A percentile compares a stretch with the other conserved stretches of the same genome.
phyloP scores from a whole-genome alignment of 2,797 vertebrate species.

The Arctocebus calabarensis region DNA sequence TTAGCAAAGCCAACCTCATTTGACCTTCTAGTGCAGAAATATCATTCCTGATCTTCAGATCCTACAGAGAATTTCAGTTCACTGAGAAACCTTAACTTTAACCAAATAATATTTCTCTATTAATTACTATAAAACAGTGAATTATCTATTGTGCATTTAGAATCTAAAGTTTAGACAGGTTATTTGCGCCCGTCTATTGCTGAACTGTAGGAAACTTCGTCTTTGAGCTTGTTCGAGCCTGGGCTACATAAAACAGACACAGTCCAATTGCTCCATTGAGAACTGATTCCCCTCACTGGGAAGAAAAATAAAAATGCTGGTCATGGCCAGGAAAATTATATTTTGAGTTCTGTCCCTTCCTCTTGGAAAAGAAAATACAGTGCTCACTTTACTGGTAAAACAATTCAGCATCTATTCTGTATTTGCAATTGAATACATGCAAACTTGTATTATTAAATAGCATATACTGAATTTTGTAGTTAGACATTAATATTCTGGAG shows the following conservation, averaged over 20 bases:
- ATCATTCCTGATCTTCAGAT: constrained; percentile 13
- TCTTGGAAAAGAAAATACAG: constrained; percentile 70
- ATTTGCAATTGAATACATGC: constrained; percentile 69
- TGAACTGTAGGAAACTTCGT: neutral
- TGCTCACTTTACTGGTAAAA: constrained; percentile 77
- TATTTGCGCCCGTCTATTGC: neutral
- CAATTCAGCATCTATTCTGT: constrained; percentile 66
- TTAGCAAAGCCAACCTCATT: neutral
- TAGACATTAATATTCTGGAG: neutral
- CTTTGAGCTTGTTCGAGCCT: neutral
- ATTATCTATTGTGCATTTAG: neutral
- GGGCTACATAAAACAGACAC: neutral
- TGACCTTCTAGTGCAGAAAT: neutral
- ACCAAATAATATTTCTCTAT: neutral
- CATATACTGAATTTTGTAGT: neutral
- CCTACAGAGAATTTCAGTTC: neutral
- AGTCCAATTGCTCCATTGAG: neutral
- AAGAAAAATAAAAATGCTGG: constrained; percentile 35
- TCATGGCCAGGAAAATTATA: constrained; percentile 4
- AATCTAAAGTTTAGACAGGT: neutral
- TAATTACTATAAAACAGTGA: constrained; percentile 4
- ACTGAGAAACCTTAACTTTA: neutral
- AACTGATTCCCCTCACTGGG: neutral
- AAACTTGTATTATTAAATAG: neutral
- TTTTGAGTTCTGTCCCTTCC: constrained; percentile 36